Evolutionary conservation across 2,888 invertebrate genomes (phyloP).

Genomic region (Cantharis nigra): DNA sequence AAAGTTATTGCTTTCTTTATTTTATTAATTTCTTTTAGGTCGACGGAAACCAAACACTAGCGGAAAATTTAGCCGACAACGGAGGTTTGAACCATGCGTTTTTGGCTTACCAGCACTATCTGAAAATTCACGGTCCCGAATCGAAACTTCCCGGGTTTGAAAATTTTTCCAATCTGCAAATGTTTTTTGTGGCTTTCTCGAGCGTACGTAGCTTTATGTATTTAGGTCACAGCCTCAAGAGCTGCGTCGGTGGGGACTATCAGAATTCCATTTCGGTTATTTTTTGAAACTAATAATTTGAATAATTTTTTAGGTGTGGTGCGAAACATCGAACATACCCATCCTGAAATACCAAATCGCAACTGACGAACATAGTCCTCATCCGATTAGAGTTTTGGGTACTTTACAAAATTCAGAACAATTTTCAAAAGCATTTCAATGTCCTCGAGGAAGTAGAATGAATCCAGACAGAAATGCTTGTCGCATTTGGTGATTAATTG

Average conservation of each 20-base stretch:
- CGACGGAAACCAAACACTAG: slow-evolving; percentile 74
- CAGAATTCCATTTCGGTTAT: too few relatives aligned
- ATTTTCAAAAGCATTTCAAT: slow-evolving; percentile 70
- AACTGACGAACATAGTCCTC: slow-evolving; percentile 75
- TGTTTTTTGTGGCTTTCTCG: slow-evolving; percentile 81
- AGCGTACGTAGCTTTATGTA: slow-evolving; percentile 63
- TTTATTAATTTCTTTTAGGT: slow-evolving; percentile 58
- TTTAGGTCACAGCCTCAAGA: too few relatives aligned
- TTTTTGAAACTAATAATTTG: too few relatives aligned
- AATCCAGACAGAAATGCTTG: slow-evolving; percentile 59
- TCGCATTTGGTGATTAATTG: slow-evolving; percentile 57
- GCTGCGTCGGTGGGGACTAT: too few relatives aligned
- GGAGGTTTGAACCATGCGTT: slow-evolving; percentile 78
- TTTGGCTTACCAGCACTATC: slow-evolving; percentile 67
- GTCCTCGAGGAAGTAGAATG: slow-evolving; percentile 60
- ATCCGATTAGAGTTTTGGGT: slow-evolving; percentile 69
- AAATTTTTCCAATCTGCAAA: slow-evolving; percentile 69
- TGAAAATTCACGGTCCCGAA: slow-evolving; percentile 64
- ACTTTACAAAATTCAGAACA: slow-evolving; percentile 74
- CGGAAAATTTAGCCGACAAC: slow-evolving; percentile 85
- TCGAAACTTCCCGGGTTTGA: slow-evolving; percentile 74
- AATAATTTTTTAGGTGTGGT: slow-evolving; percentile 68
- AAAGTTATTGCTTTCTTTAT: neutral
- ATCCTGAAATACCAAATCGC: slow-evolving; percentile 67
- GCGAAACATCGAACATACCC: slow-evolving; percentile 71